These are phyloP conservation scores for Drosophila kikkawai DNA, from an alignment of 1,140 invertebrate species.

Conservation along the genomic window DNA sequence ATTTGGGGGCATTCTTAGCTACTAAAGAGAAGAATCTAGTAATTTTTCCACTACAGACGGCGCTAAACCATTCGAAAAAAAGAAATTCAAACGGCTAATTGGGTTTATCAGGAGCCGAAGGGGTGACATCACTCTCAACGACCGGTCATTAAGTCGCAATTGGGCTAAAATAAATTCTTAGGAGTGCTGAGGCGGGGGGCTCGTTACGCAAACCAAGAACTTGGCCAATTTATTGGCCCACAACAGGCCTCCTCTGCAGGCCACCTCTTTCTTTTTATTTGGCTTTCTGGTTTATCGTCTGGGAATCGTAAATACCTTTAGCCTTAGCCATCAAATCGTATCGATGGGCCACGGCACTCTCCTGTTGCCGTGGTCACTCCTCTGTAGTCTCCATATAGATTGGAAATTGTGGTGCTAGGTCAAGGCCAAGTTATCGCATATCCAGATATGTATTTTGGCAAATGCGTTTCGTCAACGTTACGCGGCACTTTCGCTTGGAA, in stretches of 20 bases:
- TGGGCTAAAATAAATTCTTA: conserved; percentile 71
- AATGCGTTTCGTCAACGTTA: conserved; percentile 53
- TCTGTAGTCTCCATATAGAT: conserved; percentile 17
- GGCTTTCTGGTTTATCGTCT: conserved; percentile 26
- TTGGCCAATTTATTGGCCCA: conserved; percentile 35
- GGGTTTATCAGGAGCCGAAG: conserved; percentile 38
- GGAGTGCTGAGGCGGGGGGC: conserved; percentile 37
- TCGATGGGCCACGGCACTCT: conserved; percentile 1
- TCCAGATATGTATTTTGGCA: conserved; percentile 34
- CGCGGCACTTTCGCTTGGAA: conserved; percentile 1
- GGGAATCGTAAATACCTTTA: conserved; percentile 32
- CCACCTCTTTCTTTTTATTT: conserved; percentile 3
- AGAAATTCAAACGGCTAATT: conserved; percentile 9
- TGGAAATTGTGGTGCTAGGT: conserved; percentile 61
- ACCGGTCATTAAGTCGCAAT: conserved; percentile 69
- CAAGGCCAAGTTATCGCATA: conserved; percentile 61
- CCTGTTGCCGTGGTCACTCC: conserved; percentile 41
- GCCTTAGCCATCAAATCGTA: conserved; percentile 21
- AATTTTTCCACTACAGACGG: conserved; percentile 28
- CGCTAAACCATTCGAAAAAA: not conserved
- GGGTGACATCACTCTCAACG: conserved; percentile 74
- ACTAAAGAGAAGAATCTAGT: conserved; percentile 5
- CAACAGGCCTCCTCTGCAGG: conserved; percentile 34
- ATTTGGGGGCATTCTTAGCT: not conserved
- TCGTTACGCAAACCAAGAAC: conserved; percentile 19